phyloP scores from a whole-genome alignment of 1,140 invertebrate species.

The Globodera rostochiensis region DNA sequence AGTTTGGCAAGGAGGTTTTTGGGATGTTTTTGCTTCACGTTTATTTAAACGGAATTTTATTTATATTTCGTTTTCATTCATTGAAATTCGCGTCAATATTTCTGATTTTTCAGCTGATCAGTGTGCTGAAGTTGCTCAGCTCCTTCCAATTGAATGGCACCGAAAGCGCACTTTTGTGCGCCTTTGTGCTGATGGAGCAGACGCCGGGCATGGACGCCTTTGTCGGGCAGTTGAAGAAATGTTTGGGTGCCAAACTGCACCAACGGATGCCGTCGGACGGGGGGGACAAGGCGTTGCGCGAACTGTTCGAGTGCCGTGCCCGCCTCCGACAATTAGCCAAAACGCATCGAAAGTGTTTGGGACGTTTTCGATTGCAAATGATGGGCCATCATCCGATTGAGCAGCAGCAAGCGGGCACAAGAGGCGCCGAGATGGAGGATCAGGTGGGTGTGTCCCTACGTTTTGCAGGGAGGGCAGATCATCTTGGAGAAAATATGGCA shows the following conservation, averaged over 20 bases:
- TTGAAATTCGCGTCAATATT: neutral
- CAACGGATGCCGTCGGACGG: conserved; percentile 3
- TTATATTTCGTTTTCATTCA: no score
- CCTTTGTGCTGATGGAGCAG: conserved; percentile 40
- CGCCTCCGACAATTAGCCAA: conserved; percentile 12
- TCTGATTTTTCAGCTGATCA: conserved; percentile 32
- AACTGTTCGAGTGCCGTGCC: conserved; percentile 27
- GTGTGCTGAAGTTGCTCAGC: conserved; percentile 26
- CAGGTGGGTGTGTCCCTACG: no score
- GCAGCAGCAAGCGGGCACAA: conserved; percentile 1
- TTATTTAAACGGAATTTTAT: no score
- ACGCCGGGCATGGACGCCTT: conserved; percentile 23
- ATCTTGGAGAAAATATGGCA: no score
- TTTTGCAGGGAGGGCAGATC: no score
- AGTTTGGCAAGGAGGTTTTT: conserved; percentile 32
- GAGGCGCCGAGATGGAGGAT: neutral
- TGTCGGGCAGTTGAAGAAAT: conserved; percentile 39
- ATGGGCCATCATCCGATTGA: neutral
- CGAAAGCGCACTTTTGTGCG: conserved; percentile 43
- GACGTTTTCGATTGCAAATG: conserved; percentile 16
- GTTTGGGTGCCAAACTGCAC: conserved; percentile 28
- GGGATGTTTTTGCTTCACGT: neutral
- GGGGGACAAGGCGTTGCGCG: conserved; percentile 29
- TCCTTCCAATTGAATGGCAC: conserved; percentile 38
- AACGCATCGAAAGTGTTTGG: conserved; percentile 23